Conservation (phyloP, 1,140 invertebrate species). For the Eumeta japonica region DNA sequence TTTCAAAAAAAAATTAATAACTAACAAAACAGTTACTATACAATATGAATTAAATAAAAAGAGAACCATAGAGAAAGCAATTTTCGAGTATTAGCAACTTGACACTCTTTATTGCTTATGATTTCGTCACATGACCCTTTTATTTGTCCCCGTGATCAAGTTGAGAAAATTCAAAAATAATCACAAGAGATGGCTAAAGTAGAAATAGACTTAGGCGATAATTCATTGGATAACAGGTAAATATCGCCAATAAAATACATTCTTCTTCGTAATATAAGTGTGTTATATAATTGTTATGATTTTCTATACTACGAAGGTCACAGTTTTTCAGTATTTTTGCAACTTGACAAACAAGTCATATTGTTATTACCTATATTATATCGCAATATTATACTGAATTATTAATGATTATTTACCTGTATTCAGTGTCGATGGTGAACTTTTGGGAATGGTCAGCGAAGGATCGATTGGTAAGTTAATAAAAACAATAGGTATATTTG, state of each 20-base stretch:
- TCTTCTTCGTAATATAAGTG: no score
- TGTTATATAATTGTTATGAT: conserved; percentile 43
- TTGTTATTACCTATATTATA: no score
- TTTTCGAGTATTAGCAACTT: no score
- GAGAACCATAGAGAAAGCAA: no score
- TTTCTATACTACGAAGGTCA: conserved; percentile 27
- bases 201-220: conserved; percentile 48
- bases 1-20: no score
- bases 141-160: conserved; percentile 58
- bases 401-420: conserved; percentile 13
- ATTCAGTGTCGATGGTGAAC: conserved; percentile 50
- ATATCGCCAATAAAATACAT: no score
- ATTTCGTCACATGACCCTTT: conserved; percentile 53
- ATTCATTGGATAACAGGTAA: conserved; percentile 54
- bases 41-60: no score
- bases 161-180: conserved; percentile 56
- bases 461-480: conserved; percentile 40
- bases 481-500: no score
- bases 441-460: conserved; percentile 49
- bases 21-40: no score
- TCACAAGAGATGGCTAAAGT: conserved; percentile 52
- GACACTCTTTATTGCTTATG: conserved; percentile 38
- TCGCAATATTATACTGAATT: no score
- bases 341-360: conserved; percentile 31
- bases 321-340: conserved; percentile 26